Evolutionary conservation across 2,888 invertebrate species (phyloP), one percentile per base, ranked within the genome.

Genomic region (Yponomeuta evonymella): DNA sequence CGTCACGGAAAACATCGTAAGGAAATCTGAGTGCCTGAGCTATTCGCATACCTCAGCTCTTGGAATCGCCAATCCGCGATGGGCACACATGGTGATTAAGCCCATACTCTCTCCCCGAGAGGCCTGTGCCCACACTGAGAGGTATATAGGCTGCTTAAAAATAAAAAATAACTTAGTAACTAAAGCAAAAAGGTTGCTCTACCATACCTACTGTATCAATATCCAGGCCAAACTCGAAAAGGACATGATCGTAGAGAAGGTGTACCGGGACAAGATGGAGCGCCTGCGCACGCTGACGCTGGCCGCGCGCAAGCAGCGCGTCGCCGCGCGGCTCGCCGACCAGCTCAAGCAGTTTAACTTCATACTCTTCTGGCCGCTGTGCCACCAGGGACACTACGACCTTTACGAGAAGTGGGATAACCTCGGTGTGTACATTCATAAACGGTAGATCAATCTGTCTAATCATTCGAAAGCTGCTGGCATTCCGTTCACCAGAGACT

Each of bases 231-330:
- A 86, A 76, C 69, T 82, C 15, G 78, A 89, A 76, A 78, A 74
- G 8, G 81, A 85, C 3, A 4, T 83, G 0, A 87, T 88, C 65
- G 79, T 23, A 12, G 68, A 68, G 51, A 36, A 83, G 48, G 86
- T 86, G 43, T 72, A 77, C 4, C 78, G 75, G 0, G 85, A 86
- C n/a, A 79, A 79, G 0, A 73, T 77, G 0, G 83, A 88, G 58
- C 80, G 88, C 0, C 78, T 89, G 0, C 82, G 85, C 0, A 76
- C 82, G 0, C 74, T 88, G 36, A 90, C 91, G 0, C 76, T 86
- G 1, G 88, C 89, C 0, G 87, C 88, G 0, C 83, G 92, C 62
- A 91, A 91, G 81, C 83, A 81, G 71, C 78, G 92, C 2, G 85
- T 89, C n/a, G 80, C 81, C 70, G 83, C 85, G 3, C 81, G 89